Conservation (phyloP, 2,888 invertebrate species). For the Oscheius sp. region DNA sequence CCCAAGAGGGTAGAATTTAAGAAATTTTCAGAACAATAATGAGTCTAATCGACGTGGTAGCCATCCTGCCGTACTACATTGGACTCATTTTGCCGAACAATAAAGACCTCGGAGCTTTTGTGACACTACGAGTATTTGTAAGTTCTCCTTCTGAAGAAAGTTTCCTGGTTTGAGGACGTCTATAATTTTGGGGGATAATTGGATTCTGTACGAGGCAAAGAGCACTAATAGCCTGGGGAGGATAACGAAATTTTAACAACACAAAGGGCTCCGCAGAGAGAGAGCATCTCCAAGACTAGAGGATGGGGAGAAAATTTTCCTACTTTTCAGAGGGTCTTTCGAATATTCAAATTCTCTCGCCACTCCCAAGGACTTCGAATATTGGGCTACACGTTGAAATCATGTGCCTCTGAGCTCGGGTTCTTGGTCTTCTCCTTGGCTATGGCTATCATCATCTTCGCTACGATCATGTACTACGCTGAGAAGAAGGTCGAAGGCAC, state of each 20-base stretch:
- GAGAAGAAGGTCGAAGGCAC: constrained; percentile 78
- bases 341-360: constrained; percentile 99
- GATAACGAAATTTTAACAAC: no score
- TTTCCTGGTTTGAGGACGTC: no score
- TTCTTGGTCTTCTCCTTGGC: constrained; percentile 98
- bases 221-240: not conserved
- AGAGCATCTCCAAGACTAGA: no score
- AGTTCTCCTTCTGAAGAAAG: constrained; percentile 33
- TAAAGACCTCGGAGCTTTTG: constrained; percentile 86
- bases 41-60: constrained; percentile 99
- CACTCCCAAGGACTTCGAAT: constrained; percentile 98
- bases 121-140: constrained; percentile 92
- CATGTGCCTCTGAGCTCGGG: constrained; percentile 77
- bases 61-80: constrained; percentile 98
- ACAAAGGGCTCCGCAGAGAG: no score
- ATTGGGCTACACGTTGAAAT: constrained; percentile 95
- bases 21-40: constrained; percentile 84
- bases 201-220: not conserved
- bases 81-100: constrained; percentile 82
- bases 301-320: no score
- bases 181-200: not conserved
- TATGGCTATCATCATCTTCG: constrained; percentile 99
- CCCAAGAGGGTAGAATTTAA: no score
- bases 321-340: constrained; percentile 83
- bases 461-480: constrained; percentile 99